Conservation (phyloP, 2,113 vertebrate genomes). For the Callospermophilus lateralis region DNA sequence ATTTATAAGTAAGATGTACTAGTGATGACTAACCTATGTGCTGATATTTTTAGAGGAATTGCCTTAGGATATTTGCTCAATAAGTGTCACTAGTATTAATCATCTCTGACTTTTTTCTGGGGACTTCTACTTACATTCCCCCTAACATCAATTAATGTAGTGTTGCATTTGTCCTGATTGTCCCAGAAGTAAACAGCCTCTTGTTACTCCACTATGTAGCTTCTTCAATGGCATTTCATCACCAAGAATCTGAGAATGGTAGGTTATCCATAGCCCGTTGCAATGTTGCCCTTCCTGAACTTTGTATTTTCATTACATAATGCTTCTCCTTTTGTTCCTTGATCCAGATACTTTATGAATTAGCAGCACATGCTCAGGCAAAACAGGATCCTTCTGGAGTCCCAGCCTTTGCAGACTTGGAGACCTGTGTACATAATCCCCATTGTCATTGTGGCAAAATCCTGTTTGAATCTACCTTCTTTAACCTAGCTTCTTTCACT, state of each 20-base stretch:
- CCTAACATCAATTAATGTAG: background rate
- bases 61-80: background rate
- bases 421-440: background rate
- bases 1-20: background rate
- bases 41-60: background rate
- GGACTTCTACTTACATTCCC: background rate
- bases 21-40: background rate
- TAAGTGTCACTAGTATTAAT: background rate
- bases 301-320: background rate
- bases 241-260: background rate
- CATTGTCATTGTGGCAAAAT: background rate
- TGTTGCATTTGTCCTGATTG: background rate
- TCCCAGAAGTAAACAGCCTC: background rate
- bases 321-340: background rate
- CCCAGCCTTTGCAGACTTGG: background rate
- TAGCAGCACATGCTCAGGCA: background rate
- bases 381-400: background rate
- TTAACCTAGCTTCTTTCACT: background rate
- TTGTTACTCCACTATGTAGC: background rate
- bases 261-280: background rate
- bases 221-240: background rate
- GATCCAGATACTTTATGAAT: background rate
- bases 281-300: background rate
- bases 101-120: background rate
- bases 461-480: background rate